Base-by-base conservation (phyloP, 1,140 invertebrate genomes). In the Cotesia glomerata region DNA sequence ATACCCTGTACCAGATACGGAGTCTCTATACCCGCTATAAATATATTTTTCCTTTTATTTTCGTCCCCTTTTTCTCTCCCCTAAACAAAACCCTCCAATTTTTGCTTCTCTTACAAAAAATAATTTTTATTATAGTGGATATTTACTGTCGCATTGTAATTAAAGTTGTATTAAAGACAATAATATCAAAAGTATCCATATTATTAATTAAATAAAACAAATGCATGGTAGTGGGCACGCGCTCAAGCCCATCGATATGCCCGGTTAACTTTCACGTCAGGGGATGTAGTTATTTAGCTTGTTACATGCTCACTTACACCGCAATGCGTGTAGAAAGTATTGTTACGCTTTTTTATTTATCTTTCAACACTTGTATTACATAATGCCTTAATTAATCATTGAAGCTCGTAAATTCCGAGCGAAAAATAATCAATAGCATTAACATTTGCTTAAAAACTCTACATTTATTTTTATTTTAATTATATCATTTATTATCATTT, bases 181-280 rank as follows among this genome's bases (percentile, higher is more conserved):
- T 26, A 26, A 26, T 26, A 26, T 26, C 26, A 26, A 26, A 26
- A 26, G 26, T 26, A 26, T 26, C 1, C n/a, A 54, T 16, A n/a
- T n/a, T 16, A 58, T 32, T 58, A 9, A 18, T 18, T 26, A 18
- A 18, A 18, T 18, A 26, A 58, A 18, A 18, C 7, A 18, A 9
- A 16, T 58, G 56, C 18, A 58, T 26, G 18, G 14, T 58, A 58
- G 75, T 77, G 73, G 78, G 78, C 78, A 81, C 76, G 79, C 68
- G 73, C 79, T 81, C 81, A 80, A 80, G 78, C 75, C 18, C 74
- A 71, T 62, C 65, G 77, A 64, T 77, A 81, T 82, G 83, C 80
- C 77, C 81, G 80, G 80, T 84, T 84, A 80, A 81, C 81, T 85
- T 85, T 84, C 81, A 84, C 82, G 78, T 83, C 45, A 51, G 81